Evolutionary conservation across 2,888 invertebrate species (phyloP).

Genomic region (Ferrisia virgata): DNA sequence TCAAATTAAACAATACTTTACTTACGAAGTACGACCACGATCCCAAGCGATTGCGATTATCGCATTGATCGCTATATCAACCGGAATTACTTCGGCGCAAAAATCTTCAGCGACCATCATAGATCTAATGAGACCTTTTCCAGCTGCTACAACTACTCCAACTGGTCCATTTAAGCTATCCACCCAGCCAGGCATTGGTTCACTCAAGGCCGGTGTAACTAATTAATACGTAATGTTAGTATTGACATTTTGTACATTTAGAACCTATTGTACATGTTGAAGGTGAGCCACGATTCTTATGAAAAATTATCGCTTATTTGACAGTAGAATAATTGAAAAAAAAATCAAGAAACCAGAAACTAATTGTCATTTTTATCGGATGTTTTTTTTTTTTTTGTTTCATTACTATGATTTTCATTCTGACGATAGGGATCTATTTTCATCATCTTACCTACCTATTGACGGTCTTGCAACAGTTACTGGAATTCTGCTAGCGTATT

Average conservation of each 20-base stretch:
- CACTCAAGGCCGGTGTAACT: conserved; percentile 76
- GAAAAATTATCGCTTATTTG: not conserved
- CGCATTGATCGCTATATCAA: conserved; percentile 75
- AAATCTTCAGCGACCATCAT: conserved; percentile 71
- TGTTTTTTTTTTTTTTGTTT: not conserved
- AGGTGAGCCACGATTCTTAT: not conserved
- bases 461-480: conserved; percentile 85
- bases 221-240: conserved; percentile 50
- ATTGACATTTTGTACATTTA: not conserved
- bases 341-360: not conserved
- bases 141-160: conserved; percentile 76
- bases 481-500: conserved; percentile 70
- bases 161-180: conserved; percentile 89
- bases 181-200: conserved; percentile 84
- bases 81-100: conserved; percentile 70
- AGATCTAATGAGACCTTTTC: conserved; percentile 81
- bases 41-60: conserved; percentile 73
- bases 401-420: not conserved
- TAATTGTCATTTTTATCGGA: not conserved
- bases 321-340: not conserved
- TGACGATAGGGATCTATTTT: not conserved
- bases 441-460: conserved; percentile 64
- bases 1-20: not conserved
- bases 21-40: conserved; percentile 51
- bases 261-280: not conserved